A percentile compares a stretch with the other conserved stretches of the same genome.
Conservation (phyloP, 92 coral and sea anemone species). For the Bergia puertoricense region DNA sequence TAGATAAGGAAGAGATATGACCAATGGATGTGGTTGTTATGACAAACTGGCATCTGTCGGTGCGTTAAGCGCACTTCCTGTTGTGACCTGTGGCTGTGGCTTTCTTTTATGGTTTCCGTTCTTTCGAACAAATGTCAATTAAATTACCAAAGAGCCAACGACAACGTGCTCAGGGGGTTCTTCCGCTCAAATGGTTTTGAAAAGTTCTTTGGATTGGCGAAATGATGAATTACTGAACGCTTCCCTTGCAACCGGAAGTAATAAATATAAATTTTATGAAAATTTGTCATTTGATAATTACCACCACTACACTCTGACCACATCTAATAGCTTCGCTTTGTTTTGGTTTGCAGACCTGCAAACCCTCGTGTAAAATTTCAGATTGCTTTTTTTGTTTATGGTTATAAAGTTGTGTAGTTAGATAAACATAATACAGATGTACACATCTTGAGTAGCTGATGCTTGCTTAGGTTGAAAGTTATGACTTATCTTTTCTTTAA, state of each 20-base stretch:
- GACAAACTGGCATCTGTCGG: slow-evolving; percentile 9
- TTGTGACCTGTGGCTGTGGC: neutral
- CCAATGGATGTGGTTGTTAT: neutral
- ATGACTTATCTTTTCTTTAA: no score
- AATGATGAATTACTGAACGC: slow-evolving; percentile 1
- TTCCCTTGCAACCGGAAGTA: slow-evolving; percentile 26
- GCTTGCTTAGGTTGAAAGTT: neutral
- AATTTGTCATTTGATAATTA: neutral
- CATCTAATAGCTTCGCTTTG: neutral
- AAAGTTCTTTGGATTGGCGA: neutral
- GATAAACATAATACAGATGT: neutral
- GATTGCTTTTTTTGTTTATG: neutral
- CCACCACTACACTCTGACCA: neutral
- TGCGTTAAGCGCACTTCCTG: slow-evolving; percentile 24
- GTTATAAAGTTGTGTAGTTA: neutral
- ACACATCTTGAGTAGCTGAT: neutral
- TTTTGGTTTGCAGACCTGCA: neutral
- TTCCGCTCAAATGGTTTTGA: neutral
- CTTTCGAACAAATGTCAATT: neutral
- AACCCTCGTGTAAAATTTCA: neutral
- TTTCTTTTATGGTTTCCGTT: neutral
- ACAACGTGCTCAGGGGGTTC: neutral
- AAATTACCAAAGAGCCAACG: neutral
- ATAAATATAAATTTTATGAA: neutral
- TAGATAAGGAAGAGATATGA: neutral